phyloP scores from a whole-genome alignment of 1,140 invertebrate species.

The Octopus sinensis region DNA sequence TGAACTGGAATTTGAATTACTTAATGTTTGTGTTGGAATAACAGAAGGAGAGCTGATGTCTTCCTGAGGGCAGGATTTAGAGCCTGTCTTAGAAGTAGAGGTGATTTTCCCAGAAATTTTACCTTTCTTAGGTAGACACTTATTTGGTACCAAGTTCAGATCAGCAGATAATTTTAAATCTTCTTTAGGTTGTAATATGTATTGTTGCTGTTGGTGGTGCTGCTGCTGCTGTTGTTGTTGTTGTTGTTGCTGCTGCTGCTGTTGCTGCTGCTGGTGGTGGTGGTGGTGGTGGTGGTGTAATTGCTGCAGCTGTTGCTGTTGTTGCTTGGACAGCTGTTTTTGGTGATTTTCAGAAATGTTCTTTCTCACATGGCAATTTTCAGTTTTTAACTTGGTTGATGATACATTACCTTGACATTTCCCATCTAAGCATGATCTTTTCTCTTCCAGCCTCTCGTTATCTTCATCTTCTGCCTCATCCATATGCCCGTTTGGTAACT shows the following conservation, averaged over 20 bases:
- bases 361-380: slow-evolving; percentile 24
- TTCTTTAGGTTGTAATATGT: slow-evolving; percentile 26
- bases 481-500: slow-evolving; percentile 24
- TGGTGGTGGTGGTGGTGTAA: too few species aligned
- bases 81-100: neutral
- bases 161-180: neutral
- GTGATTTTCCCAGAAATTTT: neutral
- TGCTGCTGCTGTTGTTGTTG: slow-evolving; percentile 24
- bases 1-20: too few species aligned
- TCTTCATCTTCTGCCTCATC: slow-evolving; percentile 29
- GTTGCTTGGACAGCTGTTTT: too few species aligned
- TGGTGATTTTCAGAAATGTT: too few species aligned
- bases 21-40: neutral
- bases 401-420: slow-evolving; percentile 15
- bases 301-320: too few species aligned
- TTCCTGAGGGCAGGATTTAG: neutral
- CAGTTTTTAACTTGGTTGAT: slow-evolving; percentile 21
- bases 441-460: slow-evolving; percentile 46
- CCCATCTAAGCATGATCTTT: slow-evolving; percentile 8
- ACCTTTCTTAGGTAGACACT: neutral
- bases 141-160: neutral
- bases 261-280: too few species aligned
- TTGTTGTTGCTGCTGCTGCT: too few species aligned
- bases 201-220: slow-evolving; percentile 37
- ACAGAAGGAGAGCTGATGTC: neutral